A percentile compares a stretch with the other conserved stretches of the same genome.
These are phyloP conservation scores for Brachyptera putata DNA, from an alignment of 2,888 invertebrate species.

Conservation along the genomic window DNA sequence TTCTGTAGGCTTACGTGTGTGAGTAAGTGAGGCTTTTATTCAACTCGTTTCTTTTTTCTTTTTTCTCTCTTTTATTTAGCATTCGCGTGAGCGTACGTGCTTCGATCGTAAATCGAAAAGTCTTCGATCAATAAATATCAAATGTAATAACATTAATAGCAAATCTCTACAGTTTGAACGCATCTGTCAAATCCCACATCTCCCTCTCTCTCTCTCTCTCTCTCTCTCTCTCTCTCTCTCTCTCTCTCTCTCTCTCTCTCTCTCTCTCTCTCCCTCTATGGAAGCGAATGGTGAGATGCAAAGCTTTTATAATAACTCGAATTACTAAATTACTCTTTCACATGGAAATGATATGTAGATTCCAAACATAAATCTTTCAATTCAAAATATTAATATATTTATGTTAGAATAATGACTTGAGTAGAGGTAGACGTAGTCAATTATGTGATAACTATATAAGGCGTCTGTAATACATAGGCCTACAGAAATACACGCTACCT, in stretches of 20 bases:
- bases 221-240: too few species aligned
- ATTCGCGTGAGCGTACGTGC: conserved; percentile 9
- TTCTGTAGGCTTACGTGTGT: neutral
- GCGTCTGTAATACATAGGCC: too few species aligned
- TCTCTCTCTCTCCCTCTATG: too few species aligned
- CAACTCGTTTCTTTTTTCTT: neutral
- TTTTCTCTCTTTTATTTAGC: conserved; percentile 8
- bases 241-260: too few species aligned
- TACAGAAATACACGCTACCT: too few species aligned
- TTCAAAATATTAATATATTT: conserved; percentile 12
- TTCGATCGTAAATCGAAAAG: conserved; percentile 21
- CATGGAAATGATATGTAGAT: conserved; percentile 5
- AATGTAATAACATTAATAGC: conserved; percentile 37
- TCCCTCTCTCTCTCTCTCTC: too few species aligned
- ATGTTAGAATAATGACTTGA: conserved; percentile 1
- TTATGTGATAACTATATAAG: conserved; percentile 13
- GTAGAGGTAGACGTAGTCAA: neutral
- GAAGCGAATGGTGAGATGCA: too few species aligned
- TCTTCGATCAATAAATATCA: conserved; percentile 49
- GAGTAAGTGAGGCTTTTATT: neutral
- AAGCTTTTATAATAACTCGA: neutral
- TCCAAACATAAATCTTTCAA: neutral
- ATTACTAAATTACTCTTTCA: conserved; percentile 14
- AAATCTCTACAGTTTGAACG: too few species aligned
- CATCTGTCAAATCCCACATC: too few species aligned